A percentile compares a stretch with the other conserved stretches of the same genome.
Evolutionary conservation across 1,140 invertebrate genomes (phyloP).

Genomic region (Brachionus sp.): DNA sequence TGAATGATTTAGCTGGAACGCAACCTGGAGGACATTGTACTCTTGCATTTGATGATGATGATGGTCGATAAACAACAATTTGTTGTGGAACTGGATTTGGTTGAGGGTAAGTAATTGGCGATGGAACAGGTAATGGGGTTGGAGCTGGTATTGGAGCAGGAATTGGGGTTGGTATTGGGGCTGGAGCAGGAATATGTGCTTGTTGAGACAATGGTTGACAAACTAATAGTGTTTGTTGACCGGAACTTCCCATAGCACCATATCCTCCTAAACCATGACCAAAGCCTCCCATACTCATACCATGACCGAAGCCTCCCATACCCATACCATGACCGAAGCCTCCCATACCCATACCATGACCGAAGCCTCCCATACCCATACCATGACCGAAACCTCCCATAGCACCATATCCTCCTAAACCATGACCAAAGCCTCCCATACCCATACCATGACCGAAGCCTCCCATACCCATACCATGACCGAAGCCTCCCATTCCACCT

Average conservation of each 20-base stretch:
- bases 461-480: background rate
- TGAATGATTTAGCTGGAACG: constrained; percentile 43
- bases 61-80: constrained; percentile 44
- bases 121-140: background rate
- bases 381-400: background rate
- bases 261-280: constrained; percentile 20
- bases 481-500: background rate
- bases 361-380: background rate
- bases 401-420: no score
- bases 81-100: constrained; percentile 41
- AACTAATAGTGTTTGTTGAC: background rate
- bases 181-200: background rate
- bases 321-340: background rate
- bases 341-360: background rate
- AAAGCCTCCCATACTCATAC: background rate
- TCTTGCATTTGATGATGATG: constrained; percentile 14
- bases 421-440: background rate
- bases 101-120: background rate
- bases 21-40: constrained; percentile 43
- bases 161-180: background rate
- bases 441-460: background rate
- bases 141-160: constrained; percentile 11
- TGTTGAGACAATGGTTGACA: background rate
- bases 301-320: background rate
- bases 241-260: constrained; percentile 3